phyloP scores from a whole-genome alignment of 2,888 invertebrate species.

The Tachina grossa region DNA sequence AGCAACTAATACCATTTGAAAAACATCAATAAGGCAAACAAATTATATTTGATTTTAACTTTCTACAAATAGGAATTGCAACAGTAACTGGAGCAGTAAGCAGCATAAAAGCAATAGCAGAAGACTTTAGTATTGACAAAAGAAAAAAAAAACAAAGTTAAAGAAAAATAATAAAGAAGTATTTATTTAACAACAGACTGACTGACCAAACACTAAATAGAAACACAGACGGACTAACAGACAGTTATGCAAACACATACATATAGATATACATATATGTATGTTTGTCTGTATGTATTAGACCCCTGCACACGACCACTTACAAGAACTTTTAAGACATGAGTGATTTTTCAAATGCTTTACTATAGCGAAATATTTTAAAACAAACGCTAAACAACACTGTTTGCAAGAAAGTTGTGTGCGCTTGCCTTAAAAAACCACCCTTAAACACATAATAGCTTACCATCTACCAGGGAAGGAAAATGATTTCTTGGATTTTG shows the following conservation, averaged over 20 bases:
- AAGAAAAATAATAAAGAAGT: not conserved
- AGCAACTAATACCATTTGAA: conserved; percentile 56
- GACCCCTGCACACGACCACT: no score
- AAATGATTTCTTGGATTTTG: no score
- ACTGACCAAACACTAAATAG: not conserved
- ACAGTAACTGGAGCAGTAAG: conserved; percentile 12
- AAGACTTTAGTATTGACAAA: conserved; percentile 40
- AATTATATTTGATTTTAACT: conserved; percentile 46
- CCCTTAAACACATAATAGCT: no score
- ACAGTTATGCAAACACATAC: not conserved
- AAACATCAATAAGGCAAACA: conserved; percentile 56
- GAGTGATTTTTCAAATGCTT: no score
- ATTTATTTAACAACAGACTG: conserved; percentile 21
- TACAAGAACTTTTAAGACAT: no score
- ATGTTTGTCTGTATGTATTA: no score
- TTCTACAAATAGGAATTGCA: conserved; percentile 47
- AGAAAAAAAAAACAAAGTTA: not conserved
- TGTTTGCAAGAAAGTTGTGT: no score
- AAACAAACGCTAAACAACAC: no score
- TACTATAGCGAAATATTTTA: no score
- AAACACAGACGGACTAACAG: not conserved
- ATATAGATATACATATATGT: no score
- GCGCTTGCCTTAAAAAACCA: no score
- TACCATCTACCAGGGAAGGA: no score
- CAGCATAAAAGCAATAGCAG: not conserved